Conservation (phyloP, 2,113 vertebrate species). For the Rhea pennata region DNA sequence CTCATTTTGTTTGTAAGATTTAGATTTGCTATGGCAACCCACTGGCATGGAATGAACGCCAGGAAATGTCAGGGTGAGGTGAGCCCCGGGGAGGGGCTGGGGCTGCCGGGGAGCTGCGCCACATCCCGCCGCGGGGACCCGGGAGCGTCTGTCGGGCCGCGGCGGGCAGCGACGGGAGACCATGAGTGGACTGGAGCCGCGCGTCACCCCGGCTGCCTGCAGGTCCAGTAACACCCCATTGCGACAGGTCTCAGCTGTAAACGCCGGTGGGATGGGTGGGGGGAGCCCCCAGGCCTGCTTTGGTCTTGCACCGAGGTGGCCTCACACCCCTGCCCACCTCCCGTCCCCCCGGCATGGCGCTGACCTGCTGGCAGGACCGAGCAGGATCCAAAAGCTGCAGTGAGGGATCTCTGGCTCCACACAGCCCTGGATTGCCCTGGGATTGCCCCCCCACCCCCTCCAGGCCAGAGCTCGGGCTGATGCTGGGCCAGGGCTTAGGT, state of each 20-base stretch:
- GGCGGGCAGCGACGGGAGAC: background rate
- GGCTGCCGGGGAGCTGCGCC: background rate
- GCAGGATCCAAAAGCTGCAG: background rate
- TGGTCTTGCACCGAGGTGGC: background rate
- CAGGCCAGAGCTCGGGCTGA: accelerated
- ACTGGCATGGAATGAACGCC: constrained; percentile 46
- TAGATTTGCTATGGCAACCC: constrained; percentile 69
- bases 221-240: background rate
- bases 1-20: constrained; percentile 62
- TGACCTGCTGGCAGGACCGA: background rate
- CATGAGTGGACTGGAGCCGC: background rate
- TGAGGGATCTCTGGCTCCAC: no score
- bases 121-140: background rate
- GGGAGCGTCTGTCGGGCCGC: background rate
- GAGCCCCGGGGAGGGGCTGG: constrained; percentile 26
- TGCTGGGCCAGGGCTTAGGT: background rate
- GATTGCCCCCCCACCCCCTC: no score
- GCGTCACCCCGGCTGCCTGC: background rate
- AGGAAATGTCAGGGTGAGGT: constrained; percentile 55
- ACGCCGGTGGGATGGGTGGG: background rate
- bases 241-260: background rate
- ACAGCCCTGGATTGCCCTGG: background rate
- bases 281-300: background rate
- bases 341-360: accelerated
- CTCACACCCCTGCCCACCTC: accelerated